Evolutionary conservation across 2,113 vertebrate genomes (phyloP).

Genomic region (Thryonomys swinderianus): DNA sequence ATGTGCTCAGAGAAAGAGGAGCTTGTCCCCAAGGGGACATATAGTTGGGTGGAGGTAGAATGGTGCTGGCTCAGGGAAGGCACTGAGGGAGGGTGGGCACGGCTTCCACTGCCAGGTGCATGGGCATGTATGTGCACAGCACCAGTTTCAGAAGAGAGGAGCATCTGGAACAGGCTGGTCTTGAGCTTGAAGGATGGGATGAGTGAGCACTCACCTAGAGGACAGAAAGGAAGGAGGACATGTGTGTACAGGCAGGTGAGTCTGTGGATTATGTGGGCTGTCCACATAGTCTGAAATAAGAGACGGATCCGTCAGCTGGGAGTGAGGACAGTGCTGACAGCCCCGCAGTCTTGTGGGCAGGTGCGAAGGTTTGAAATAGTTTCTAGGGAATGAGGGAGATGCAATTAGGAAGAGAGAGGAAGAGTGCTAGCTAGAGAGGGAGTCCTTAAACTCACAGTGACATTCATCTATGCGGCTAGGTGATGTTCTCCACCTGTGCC

Average conservation of each 20-base stretch:
- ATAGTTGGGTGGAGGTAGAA: not conserved
- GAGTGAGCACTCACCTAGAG: not conserved
- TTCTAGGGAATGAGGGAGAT: slow-evolving; percentile 11
- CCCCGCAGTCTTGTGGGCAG: slow-evolving; percentile 50
- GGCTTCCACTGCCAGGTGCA: not conserved
- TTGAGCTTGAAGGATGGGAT: not conserved
- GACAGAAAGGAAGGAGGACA: not conserved
- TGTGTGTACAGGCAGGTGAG: not conserved
- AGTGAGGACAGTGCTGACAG: not conserved
- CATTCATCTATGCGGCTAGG: not conserved
- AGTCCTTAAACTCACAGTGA: slow-evolving; percentile 5
- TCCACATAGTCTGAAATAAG: slow-evolving; percentile 20
- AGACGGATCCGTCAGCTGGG: slow-evolving; percentile 12
- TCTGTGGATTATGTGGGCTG: not conserved
- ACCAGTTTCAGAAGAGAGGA: not conserved
- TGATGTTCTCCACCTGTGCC: not conserved
- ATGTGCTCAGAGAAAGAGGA: not conserved
- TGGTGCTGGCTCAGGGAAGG: not conserved
- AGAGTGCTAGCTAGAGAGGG: not conserved
- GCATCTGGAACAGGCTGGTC: not conserved
- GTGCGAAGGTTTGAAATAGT: slow-evolving; percentile 69
- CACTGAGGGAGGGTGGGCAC: not conserved
- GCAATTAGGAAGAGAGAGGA: slow-evolving; percentile 29
- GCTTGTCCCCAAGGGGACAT: not conserved
- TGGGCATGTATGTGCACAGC: not conserved